A percentile compares a stretch with the other conserved stretches of the same genome.
These are phyloP conservation scores for Temnothorax longispinosus DNA, from an alignment of 1,140 invertebrate species.

Conservation along the genomic window DNA sequence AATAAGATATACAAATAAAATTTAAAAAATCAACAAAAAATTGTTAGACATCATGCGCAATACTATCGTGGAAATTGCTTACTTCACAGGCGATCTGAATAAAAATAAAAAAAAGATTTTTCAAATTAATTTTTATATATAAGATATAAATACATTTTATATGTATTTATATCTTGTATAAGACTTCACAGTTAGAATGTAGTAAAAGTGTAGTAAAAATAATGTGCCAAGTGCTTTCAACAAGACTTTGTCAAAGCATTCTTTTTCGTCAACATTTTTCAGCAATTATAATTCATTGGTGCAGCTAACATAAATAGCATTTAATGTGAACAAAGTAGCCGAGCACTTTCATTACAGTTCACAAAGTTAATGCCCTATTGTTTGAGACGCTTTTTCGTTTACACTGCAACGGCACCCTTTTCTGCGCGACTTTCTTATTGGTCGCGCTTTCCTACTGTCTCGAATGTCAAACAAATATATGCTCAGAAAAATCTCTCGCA, in stretches of 20 bases:
- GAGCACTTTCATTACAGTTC: constrained; percentile 34
- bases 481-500: constrained; percentile 23
- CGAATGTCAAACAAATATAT: constrained; percentile 41
- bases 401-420: neutral
- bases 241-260: neutral
- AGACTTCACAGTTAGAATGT: neutral
- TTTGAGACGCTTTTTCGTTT: constrained; percentile 23
- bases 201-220: neutral
- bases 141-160: neutral
- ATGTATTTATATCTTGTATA: neutral
- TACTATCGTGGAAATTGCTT: too few relatives aligned
- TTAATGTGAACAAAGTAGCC: constrained; percentile 33
- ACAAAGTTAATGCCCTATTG: constrained; percentile 17
- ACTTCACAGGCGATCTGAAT: too few relatives aligned
- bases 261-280: constrained; percentile 22
- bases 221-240: neutral
- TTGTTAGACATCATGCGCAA: too few relatives aligned
- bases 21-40: too few relatives aligned
- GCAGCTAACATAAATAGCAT: constrained; percentile 27
- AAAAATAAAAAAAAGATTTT: too few relatives aligned
- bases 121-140: too few relatives aligned
- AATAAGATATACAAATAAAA: too few relatives aligned
- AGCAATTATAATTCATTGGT: constrained; percentile 31
- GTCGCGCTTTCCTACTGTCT: neutral
- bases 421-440: constrained; percentile 18